Conservation (phyloP, 2,113 vertebrate genomes). For the Lanius ludovicianus region DNA sequence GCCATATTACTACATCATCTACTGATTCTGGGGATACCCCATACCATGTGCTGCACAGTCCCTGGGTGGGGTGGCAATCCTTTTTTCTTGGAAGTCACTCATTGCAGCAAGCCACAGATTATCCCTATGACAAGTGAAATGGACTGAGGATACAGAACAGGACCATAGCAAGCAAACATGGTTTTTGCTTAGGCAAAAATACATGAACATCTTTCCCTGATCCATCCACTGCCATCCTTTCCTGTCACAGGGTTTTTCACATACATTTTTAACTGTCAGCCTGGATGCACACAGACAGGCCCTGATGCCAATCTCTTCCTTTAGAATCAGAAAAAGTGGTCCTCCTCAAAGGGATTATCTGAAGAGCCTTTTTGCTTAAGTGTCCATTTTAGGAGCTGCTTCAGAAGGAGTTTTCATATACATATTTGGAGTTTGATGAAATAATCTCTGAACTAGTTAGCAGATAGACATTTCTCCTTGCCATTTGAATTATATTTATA, state of each 20-base stretch:
- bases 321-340: not conserved
- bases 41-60: not conserved
- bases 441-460: not conserved
- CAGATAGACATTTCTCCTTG: not conserved
- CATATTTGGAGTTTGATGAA: not conserved
- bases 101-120: not conserved
- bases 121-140: not conserved
- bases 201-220: not conserved
- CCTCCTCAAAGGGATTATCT: not conserved
- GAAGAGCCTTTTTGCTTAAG: not conserved
- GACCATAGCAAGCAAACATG: accelerated
- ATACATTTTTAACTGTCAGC: not conserved
- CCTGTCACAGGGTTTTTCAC: not conserved
- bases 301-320: not conserved
- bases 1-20: not conserved
- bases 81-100: not conserved
- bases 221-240: not conserved
- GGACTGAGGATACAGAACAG: not conserved
- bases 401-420: not conserved
- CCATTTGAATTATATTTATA: not conserved
- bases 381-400: not conserved
- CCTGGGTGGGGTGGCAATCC: not conserved
- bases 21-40: not conserved
- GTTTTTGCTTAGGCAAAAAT: not conserved
- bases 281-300: not conserved